Evolutionary conservation across 1,140 invertebrate species (phyloP), one percentile per base, ranked within the genome.

Genomic region (Euura saliciscinereae): DNA sequence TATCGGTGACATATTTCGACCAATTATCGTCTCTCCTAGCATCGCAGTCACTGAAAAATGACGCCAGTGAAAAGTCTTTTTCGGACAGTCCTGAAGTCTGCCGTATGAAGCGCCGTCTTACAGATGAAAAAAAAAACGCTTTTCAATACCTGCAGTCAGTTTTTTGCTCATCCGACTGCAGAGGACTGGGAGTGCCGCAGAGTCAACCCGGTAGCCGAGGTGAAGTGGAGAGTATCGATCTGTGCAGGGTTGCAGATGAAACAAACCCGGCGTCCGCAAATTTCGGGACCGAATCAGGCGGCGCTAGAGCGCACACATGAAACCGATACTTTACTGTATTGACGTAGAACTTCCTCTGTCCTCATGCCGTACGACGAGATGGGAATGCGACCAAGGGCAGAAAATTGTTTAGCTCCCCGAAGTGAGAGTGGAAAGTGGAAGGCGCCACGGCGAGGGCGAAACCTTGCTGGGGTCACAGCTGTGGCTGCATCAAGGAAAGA

Each of bases 401-500:
- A 59, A 59, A 4, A 28, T 28, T 28, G 28, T 28, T 1, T 28
- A n/a, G 51, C 51, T 8, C 13, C 51, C 13, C 51, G 51, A 3
- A 59, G 13, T 28, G 28, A 28, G 28, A 28, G 28, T 28, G 28
- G 46, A 72, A 7, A 71, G 10, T 45, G 70, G 70, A 65, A 11
- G 64, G 46, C 1, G 28, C 10, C 2, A 65, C 10, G 73, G 73
- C 69, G 43, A 73, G 70, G 67, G 72, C 66, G 59, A 68, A 28
- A 28, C 44, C 72, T 51, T 28, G 68, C 51, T 66, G 67, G 44
- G 44, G 44, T 45, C 73, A 72, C 74, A 75, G 74, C 74, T 75
- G 74, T 65, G 74, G 73, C 74, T 73, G 74, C 74, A 75, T 70
- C 45, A 69, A n/a, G 44, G 44, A 8, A 13, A 64, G 72, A n/a